Base-by-base conservation (phyloP, 2,888 invertebrate genomes). In the Anthrax anthrax region DNA sequence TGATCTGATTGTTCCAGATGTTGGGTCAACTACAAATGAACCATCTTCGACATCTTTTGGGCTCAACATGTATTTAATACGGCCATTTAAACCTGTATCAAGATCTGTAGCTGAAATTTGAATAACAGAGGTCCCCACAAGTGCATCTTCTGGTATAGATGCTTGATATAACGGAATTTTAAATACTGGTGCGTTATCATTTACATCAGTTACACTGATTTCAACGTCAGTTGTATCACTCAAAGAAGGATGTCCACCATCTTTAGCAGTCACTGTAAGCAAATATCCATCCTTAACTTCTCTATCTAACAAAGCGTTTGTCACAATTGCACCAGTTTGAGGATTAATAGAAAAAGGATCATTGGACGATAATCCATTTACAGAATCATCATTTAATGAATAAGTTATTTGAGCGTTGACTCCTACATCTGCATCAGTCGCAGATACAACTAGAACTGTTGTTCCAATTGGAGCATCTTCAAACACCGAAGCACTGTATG, bases 161-260 rank as follows among this genome's bases (percentile, higher is more conserved):
- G 88, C 84, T 17, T 81, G 80, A 58, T 94, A 94, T 4, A 84
- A 72, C 0, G 82, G 76, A 50, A 84, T 82, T 55, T 83, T 83
- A 65, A 96, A 96, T 1, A 77, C 73, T 0, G 96, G 96, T 6
- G 85, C 79, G 61, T 95, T 94, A 61, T 98, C 97, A 62, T 98
- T 98, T 0, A 95, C 90, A 63, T 98, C 98, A 0, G 86, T 84
- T 0, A 98, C 83, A 1, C 88, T 84, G 55, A 98, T 90, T 64
- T 96, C 94, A 0, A 98, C 85, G 58, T 94, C 92, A 0, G 96
- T 95, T 0, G 91, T 92, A 60, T 96, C 95, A 2, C 88, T 86
- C 16, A 92, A 70, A 0, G 91, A 80, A 1, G 95, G 95, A 37
- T 79, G 78, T 1, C 97, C 97, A 2, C 92, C 90, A 64, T 97